phyloP scores from a whole-genome alignment of 1,140 invertebrate species.

The Gonatopus flavifemur region DNA sequence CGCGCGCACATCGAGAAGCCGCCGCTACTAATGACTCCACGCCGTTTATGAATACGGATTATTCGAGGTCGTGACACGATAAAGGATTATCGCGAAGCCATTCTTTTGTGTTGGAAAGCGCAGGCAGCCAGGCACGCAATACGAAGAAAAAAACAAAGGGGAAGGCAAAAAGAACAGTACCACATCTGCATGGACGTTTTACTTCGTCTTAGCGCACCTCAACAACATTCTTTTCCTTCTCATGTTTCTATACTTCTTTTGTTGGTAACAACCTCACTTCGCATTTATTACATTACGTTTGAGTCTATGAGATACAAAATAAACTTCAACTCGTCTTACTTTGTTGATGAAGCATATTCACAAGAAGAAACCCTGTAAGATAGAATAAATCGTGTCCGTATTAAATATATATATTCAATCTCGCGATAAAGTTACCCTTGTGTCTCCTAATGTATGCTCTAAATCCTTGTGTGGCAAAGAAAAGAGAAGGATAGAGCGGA shows the following conservation, averaged over 20 bases:
- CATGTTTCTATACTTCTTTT: conserved; percentile 19
- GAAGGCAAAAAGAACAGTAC: conserved; percentile 19
- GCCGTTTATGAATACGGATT: conserved; percentile 40
- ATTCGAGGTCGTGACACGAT: conserved; percentile 32
- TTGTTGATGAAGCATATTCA: no score
- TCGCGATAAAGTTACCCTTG: background rate
- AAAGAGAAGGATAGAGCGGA: conserved; percentile 13
- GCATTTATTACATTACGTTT: conserved; percentile 6
- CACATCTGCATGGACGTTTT: conserved; percentile 14
- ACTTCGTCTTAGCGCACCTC: background rate
- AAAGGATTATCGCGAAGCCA: conserved; percentile 35
- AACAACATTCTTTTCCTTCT: background rate
- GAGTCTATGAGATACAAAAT: background rate
- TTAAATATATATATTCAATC: conserved; percentile 25
- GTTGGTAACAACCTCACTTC: background rate
- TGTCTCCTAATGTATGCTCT: background rate
- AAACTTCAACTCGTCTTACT: no score
- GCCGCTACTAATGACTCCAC: conserved; percentile 36
- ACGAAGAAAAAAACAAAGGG: background rate
- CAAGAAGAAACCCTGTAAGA: conserved; percentile 4
- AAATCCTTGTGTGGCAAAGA: no score
- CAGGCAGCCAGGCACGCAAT: conserved; percentile 1
- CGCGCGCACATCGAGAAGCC: background rate
- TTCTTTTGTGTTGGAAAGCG: conserved; percentile 18
- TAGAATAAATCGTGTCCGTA: background rate